Percentiles rank a stretch among this genome's conserved stretches.
Conservation (phyloP, 2,888 invertebrate species). For the Eulithis testata region DNA sequence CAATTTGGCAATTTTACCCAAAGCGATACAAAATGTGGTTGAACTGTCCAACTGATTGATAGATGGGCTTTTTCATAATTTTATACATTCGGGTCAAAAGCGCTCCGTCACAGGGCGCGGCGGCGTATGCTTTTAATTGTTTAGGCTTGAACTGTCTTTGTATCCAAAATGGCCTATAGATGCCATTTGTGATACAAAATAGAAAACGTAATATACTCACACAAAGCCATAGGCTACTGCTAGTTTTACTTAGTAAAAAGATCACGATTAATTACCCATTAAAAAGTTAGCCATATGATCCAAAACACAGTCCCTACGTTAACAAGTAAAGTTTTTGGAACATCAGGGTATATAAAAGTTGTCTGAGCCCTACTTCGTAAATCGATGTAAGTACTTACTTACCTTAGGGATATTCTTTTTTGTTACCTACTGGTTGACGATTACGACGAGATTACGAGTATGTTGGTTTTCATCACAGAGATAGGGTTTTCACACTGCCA, state of each 20-base stretch:
- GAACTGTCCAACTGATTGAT: conserved; percentile 44
- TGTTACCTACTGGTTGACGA: too few species aligned
- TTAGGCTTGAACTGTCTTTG: not conserved
- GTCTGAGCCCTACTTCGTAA: too few species aligned
- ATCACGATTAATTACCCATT: conserved; percentile 36
- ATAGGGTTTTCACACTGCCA: too few species aligned
- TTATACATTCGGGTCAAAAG: conserved; percentile 32
- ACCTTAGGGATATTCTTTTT: too few species aligned
- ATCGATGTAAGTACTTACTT: too few species aligned
- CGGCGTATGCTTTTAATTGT: conserved; percentile 1
- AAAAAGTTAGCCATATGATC: conserved; percentile 36
- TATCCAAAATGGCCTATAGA: too few species aligned
- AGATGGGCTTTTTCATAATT: conserved; percentile 44
- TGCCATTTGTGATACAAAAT: too few species aligned
- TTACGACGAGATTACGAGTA: too few species aligned
- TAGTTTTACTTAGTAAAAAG: not conserved
- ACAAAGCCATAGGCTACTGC: not conserved
- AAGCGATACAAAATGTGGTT: conserved; percentile 40
- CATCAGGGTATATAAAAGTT: not conserved
- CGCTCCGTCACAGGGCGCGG: conserved; percentile 1
- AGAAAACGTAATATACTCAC: too few species aligned
- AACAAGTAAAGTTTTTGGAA: conserved; percentile 15
- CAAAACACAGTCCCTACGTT: not conserved
- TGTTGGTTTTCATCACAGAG: too few species aligned
- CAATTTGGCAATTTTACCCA: conserved; percentile 27